A percentile compares a stretch with the other conserved stretches of the same genome.
Conservation (phyloP, 2,113 vertebrate genomes). For the Pelusios castaneus region DNA sequence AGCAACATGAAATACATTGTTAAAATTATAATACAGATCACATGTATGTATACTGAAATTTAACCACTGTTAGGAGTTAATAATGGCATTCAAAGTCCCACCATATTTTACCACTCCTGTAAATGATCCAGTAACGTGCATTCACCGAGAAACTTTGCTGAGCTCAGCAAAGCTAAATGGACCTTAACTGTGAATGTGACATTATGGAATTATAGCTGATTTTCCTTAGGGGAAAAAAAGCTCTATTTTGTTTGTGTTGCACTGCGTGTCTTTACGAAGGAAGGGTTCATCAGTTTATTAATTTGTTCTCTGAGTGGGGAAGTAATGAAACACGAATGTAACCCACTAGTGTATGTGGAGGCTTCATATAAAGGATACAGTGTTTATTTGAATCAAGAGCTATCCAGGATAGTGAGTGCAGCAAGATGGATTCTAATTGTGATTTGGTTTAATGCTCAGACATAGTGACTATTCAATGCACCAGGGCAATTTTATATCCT, state of each 20-base stretch:
- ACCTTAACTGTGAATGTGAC: neutral
- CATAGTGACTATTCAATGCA: neutral
- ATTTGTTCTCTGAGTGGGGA: neutral
- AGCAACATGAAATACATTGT: neutral
- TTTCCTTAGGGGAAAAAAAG: neutral
- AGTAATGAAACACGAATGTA: neutral
- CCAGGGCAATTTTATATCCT: neutral
- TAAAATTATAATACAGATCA: neutral
- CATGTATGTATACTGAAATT: neutral
- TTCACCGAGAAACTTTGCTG: neutral
- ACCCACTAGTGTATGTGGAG: neutral
- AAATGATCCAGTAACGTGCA: neutral
- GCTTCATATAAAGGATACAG: neutral
- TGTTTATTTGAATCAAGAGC: neutral
- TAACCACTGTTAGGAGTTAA: too few species aligned
- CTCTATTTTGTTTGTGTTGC: neutral
- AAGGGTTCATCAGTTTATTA: neutral
- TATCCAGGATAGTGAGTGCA: neutral
- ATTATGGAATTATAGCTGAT: neutral
- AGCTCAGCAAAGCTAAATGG: neutral
- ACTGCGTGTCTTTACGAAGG: neutral
- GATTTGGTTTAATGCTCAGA: neutral
- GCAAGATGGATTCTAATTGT: neutral
- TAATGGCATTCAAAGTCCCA: too few species aligned
- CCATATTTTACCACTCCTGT: fast-evolving